Percentiles rank a stretch among this genome's conserved stretches.
phyloP scores from a whole-genome alignment of 2,797 vertebrate species.

The Phrynocephalus forsythii region DNA sequence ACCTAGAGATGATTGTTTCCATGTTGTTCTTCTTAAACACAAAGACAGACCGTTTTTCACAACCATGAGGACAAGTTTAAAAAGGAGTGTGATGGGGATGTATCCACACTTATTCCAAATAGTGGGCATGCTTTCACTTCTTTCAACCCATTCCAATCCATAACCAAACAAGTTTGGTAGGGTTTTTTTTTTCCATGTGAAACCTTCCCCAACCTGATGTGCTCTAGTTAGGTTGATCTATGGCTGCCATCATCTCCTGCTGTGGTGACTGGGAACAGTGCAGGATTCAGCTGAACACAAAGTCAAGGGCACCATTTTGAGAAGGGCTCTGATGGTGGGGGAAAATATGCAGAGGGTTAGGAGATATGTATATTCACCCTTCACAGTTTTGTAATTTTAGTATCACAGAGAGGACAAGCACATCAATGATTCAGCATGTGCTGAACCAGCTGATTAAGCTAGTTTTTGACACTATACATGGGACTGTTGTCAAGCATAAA shows the following conservation, averaged over 20 bases:
- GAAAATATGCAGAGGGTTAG: not conserved
- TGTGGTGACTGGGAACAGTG: not conserved
- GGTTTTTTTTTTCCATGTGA: not conserved
- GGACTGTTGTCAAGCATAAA: not conserved
- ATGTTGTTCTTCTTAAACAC: not conserved
- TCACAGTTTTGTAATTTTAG: not conserved
- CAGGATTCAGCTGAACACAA: not conserved
- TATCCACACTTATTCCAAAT: not conserved
- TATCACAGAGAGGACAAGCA: not conserved
- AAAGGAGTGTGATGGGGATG: not conserved
- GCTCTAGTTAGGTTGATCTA: not conserved
- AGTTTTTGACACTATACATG: not conserved
- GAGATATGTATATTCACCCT: not conserved
- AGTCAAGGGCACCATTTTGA: not conserved
- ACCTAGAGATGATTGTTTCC: constrained; percentile 19
- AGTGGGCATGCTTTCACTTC: not conserved
- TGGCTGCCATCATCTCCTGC: not conserved
- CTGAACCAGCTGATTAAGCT: not conserved
- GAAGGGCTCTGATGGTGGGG: not conserved
- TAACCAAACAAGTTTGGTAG: not conserved
- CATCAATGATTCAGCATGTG: too few relatives aligned
- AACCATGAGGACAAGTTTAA: not conserved
- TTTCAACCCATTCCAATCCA: not conserved
- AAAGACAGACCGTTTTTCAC: not conserved
- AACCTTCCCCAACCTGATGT: not conserved